Evolutionary conservation across 2,888 invertebrate species (phyloP).

Genomic region (Epiblema foenella): DNA sequence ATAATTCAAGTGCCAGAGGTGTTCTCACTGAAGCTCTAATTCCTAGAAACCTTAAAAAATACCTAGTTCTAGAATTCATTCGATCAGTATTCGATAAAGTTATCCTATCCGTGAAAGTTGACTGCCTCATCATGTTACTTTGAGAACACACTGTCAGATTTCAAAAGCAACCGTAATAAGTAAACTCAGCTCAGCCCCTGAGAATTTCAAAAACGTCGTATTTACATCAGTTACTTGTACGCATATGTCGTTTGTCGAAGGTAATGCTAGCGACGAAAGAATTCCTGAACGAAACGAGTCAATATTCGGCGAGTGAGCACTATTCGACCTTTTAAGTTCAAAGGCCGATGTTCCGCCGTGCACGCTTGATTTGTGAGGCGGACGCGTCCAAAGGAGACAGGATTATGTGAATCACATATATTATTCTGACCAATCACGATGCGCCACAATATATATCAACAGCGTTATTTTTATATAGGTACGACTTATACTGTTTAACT

Average conservation of each 20-base stretch:
- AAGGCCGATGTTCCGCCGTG: slow-evolving; percentile 1
- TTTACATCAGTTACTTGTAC: background rate
- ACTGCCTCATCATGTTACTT: slow-evolving; percentile 1
- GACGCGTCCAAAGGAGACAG: slow-evolving; percentile 2
- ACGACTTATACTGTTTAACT: too few relatives aligned
- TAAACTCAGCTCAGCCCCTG: background rate
- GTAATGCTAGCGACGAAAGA: background rate
- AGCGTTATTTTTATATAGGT: too few relatives aligned
- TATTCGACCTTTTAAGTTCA: slow-evolving; percentile 20
- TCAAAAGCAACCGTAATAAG: background rate
- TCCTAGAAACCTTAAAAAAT: too few relatives aligned
- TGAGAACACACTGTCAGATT: background rate
- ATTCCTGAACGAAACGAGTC: slow-evolving; percentile 11
- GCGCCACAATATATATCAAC: too few relatives aligned
- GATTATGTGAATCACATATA: too few relatives aligned
- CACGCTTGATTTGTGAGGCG: slow-evolving; percentile 17
- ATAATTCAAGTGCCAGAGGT: too few relatives aligned
- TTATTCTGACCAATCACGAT: too few relatives aligned
- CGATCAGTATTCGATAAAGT: background rate
- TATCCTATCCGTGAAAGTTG: background rate
- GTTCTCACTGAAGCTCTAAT: too few relatives aligned
- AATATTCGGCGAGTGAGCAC: background rate
- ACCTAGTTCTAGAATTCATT: background rate
- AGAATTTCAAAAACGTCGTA: background rate
- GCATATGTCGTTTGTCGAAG: background rate